Base-by-base conservation (phyloP, 1,140 invertebrate species). In the Potamilus streckersoni region DNA sequence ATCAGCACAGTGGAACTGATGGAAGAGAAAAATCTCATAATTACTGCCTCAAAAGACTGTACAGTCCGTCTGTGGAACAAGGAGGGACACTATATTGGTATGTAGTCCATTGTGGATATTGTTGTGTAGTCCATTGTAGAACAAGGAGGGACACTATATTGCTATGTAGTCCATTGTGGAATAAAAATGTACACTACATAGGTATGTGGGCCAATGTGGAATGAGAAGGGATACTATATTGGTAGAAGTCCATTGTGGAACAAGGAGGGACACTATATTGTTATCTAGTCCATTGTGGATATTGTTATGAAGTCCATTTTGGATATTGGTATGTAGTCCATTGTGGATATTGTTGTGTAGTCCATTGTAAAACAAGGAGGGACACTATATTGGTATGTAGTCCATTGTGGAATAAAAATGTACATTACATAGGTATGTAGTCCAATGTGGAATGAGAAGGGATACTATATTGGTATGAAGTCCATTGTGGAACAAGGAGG, bases 41-140 rank as follows among this genome's bases (percentile, higher is more conserved):
- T 91, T 13, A 85, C 87, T n/a, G 81, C 86, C 13, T 90, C 90
- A 31, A 77, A 78, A 38, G 89, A 91, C 79, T 90, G 88, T 70
- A 89, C 88, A 12, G 87, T 90, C n/a, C 78, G 90, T 15, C 57
- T 90, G 63, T 91, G 89, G 89, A 90, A 85, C 31, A 78, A 80
- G 31, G 82, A 88, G 23, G 89, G 90, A n/a, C 82, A 90, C 69
- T 91, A 89, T 81, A 81, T 91, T 49, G 89, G 89, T 89, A 80
- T 27, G 81, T 81, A 2, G 60, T 15, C 59, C 55, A 23, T 15
- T 56, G 16, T 15, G 58, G 56, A 49, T 11, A 49, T 49, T 11
- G 38, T 4, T 49, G 11, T 49, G 38, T 38, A 38, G 38, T 38
- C 38, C 8, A 38, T 38, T 38, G 38, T 38, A 3, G 38, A 38